phyloP scores from a whole-genome alignment of 2,888 invertebrate species.

The Allacma fusca region DNA sequence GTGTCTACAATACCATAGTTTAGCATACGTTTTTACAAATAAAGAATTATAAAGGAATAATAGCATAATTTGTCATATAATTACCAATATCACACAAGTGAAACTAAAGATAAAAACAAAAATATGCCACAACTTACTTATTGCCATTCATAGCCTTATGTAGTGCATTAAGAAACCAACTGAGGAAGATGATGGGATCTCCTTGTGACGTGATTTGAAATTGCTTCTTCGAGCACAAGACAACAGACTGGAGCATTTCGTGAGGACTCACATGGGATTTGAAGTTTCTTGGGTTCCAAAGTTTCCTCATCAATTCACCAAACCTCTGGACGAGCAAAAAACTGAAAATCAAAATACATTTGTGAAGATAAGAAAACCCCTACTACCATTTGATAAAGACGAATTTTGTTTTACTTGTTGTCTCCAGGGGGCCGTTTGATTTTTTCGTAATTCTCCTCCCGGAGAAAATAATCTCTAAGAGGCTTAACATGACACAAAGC shows the following conservation, averaged over 20 bases:
- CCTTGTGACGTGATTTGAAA: slow-evolving; percentile 99
- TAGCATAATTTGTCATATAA: no score
- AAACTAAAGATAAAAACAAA: no score
- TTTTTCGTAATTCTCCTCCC: slow-evolving; percentile 89
- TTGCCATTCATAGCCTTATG: slow-evolving; percentile 94
- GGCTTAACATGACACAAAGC: slow-evolving; percentile 95
- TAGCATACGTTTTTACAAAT: neutral
- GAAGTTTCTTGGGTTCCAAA: slow-evolving; percentile 99
- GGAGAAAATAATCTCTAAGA: slow-evolving; percentile 90
- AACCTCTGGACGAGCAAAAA: slow-evolving; percentile 90
- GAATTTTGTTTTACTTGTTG: slow-evolving; percentile 69
- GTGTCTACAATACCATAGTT: slow-evolving; percentile 65
- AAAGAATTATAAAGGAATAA: no score
- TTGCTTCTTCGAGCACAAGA: slow-evolving; percentile 93
- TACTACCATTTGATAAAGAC: neutral
- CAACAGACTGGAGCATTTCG: slow-evolving; percentile 99
- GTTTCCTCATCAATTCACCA: slow-evolving; percentile 93
- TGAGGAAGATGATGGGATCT: slow-evolving; percentile 96
- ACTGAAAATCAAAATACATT: no score
- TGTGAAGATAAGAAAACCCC: no score
- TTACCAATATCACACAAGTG: no score
- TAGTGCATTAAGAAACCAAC: slow-evolving; percentile 96
- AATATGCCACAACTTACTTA: slow-evolving; percentile 66
- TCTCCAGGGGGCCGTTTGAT: slow-evolving; percentile 95
- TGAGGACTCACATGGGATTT: slow-evolving; percentile 99